Evolutionary conservation across 1,140 invertebrate genomes (phyloP).

Genomic region (Sinonovacula constricta): DNA sequence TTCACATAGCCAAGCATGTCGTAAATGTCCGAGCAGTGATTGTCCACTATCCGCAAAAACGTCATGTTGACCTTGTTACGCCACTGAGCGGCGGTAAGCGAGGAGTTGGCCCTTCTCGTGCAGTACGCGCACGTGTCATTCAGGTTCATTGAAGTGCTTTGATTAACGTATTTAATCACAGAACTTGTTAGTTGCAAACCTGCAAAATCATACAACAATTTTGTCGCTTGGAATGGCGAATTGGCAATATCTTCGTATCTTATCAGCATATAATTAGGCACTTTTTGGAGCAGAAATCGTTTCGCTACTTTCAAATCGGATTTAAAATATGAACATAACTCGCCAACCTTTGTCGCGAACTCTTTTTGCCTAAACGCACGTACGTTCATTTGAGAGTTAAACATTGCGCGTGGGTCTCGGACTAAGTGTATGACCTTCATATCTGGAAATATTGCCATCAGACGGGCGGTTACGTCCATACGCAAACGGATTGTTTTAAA

Average conservation of each 20-base stretch:
- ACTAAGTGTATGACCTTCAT: slow-evolving; percentile 10
- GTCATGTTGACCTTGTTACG: background rate
- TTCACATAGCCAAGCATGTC: background rate
- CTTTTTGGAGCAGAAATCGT: background rate
- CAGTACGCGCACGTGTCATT: slow-evolving; percentile 8
- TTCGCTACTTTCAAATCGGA: background rate
- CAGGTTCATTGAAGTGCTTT: slow-evolving; percentile 9
- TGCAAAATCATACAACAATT: slow-evolving; percentile 5
- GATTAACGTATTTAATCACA: background rate
- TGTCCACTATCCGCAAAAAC: slow-evolving; percentile 6
- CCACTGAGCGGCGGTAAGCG: background rate
- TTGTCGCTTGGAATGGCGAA: background rate
- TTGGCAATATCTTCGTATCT: slow-evolving; percentile 15
- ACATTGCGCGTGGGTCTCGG: slow-evolving; percentile 18
- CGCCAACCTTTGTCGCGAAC: background rate
- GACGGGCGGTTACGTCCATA: background rate
- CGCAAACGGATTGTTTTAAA: slow-evolving; percentile 11
- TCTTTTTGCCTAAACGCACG: too few species aligned
- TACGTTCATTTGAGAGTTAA: background rate
- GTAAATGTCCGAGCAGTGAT: background rate
- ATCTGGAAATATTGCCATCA: background rate
- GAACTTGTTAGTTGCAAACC: background rate
- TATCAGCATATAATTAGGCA: background rate
- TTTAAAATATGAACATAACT: background rate
- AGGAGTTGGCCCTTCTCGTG: slow-evolving; percentile 1